A percentile compares a stretch with the other conserved stretches of the same genome.
Conservation (phyloP, 2,888 invertebrate genomes). For the Thelaira solivaga region DNA sequence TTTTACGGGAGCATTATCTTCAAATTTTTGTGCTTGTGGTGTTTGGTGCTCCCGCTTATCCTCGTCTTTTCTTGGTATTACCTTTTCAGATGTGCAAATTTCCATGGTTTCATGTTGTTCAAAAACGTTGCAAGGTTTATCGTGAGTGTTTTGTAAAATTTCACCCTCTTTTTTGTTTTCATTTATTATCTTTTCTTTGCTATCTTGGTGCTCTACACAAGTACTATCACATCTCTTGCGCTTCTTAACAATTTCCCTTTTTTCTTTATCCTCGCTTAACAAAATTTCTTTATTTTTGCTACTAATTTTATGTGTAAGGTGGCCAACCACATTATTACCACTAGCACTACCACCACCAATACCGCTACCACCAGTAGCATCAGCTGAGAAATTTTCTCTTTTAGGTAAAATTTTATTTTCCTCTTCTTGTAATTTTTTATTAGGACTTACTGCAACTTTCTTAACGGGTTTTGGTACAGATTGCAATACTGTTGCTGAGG, state of each 20-base stretch:
- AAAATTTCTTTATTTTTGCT: not conserved
- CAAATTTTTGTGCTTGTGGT: conserved; percentile 3
- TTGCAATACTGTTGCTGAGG: not conserved
- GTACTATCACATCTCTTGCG: conserved; percentile 47
- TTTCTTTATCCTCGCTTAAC: conserved; percentile 36
- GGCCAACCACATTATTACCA: no score
- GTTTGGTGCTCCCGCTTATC: conserved; percentile 41
- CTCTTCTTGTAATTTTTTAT: not conserved
- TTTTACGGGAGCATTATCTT: conserved; percentile 24
- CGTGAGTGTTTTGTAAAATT: not conserved
- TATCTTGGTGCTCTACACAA: conserved; percentile 6
- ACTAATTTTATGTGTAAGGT: not conserved
- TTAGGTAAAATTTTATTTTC: not conserved
- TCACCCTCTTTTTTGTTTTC: conserved; percentile 1
- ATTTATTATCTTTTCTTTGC: not conserved
- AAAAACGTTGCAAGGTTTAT: not conserved
- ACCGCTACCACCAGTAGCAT: no score
- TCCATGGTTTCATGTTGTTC: conserved; percentile 25
- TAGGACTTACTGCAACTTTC: conserved; percentile 6
- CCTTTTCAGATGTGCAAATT: conserved; percentile 26
- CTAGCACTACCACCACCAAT: no score
- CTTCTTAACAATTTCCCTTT: conserved; percentile 49
- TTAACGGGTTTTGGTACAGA: conserved; percentile 2
- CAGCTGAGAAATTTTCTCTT: conserved; percentile 19
- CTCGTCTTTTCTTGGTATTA: conserved; percentile 26